Evolutionary conservation across 2,888 invertebrate species (phyloP), one percentile per base, ranked within the genome.

Genomic region (Andrena dorsata): DNA sequence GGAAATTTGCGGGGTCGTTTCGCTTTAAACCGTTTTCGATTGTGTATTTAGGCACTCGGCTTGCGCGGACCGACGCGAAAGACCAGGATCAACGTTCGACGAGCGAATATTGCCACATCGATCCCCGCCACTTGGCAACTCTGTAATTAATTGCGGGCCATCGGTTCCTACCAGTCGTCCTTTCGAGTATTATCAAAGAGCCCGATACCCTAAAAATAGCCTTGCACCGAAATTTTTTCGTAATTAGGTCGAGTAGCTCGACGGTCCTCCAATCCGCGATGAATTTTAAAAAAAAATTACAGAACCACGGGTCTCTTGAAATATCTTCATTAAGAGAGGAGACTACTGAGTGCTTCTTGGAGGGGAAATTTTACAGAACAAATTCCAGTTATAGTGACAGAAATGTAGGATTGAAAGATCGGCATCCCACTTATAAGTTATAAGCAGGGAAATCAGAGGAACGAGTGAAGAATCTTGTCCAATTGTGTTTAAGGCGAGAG

Each of bases 121-220:
- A 79, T 78, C 56, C 23, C 66, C 56, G 66, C 41, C 65, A 69
- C 77, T 81, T 68, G 79, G 20, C 77, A 72, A 72, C 68, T 72
- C 76, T 56, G 81, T 80, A 85, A 86, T 86, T 83, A 85, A 87
- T 87, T 77, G 76, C 73, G 41, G 64, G 30, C 53, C 69, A 77
- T 78, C 72, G 82, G 58, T 77, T 66, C 60, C 82, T 56, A 72
- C 66, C 8, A 58, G 63, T 20, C 30, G 53, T 41, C 72, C 53
- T 51, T 58, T 28, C 70, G 70, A 63, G 63, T 26, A 70, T 65
- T 61, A 79, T 64, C 65, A 63, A 23, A 70, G 47, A 13, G 51
- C 23, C 26, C 58, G 32, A 53, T 64, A 6, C 1, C 41, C 32
- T 10, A 32, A n/a, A 30, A 68, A 53, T 35, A 26, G 8, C 16